Base-by-base conservation (phyloP, 2,113 vertebrate species). In the zebrafish (Danio rerio) region DNA sequence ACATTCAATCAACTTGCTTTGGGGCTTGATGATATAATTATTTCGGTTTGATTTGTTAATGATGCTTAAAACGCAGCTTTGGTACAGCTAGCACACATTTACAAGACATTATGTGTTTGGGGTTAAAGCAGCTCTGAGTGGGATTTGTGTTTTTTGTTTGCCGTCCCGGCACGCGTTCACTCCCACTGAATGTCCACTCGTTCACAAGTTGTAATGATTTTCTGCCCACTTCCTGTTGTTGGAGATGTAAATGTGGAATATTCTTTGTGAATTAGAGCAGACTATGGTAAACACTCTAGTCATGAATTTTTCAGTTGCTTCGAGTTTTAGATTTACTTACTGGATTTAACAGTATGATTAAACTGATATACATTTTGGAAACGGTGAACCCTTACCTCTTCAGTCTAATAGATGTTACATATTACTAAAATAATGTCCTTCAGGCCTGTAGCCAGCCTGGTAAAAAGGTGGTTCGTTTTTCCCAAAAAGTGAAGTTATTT, bases 21-120 rank as follows among this genome's bases (percentile, higher is more conserved):
- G 53, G 40, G 21, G 15, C 31, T 55, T 65, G 21, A 77, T 49
- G 42, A 40, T 47, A 61, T 76, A 59, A 59, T 66, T 53, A 55
- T 53, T 78, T 40, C 62, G n/a, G 21, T 65, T 78, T 42, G 21
- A 42, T 78, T 78, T 43, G 9, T 53, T 66, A 31, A 63, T 78
- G 43, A 62, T 9, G 42, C 55, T 76, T 47, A 21, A 15, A 53
- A 76, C 59, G 4, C 18, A 21, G 42, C 18, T 59, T 42, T n/a
- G 13, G 53, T 10, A 31, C 16, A 16, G 15, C 5, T 45, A 6
- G 7, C n/a, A 68, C 20, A 31, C 7, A 40, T 53, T 53, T 40
- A n/a, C 63, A 45, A 59, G 58, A 18, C 20, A 10, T 59, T 59
- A 45, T 47, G 9, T 68, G 11, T 15, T 47, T 18, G 18, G 18